Conservation (phyloP, 2,888 invertebrate genomes). For the Sminthurides aquaticus region DNA sequence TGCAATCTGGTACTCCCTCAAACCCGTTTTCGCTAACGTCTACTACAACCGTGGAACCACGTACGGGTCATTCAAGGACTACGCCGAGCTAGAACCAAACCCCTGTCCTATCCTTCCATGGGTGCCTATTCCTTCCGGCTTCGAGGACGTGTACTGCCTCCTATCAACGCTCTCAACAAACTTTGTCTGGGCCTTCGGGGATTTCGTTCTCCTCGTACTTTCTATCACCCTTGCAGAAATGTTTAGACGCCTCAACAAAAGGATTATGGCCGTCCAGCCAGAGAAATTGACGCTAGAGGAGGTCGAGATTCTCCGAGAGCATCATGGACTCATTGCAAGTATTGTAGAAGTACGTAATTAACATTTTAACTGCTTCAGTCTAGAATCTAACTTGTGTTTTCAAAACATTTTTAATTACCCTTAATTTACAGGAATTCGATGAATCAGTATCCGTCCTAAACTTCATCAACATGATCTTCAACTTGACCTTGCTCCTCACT, state of each 20-base stretch:
- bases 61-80: not conserved
- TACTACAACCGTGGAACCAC: not conserved
- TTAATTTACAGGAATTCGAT: conserved; percentile 27
- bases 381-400: conserved; percentile 39
- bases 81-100: not conserved
- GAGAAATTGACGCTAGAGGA: conserved; percentile 22
- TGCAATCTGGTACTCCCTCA: conserved; percentile 22
- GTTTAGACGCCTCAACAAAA: conserved; percentile 20
- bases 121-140: conserved; percentile 9
- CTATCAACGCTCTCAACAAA: conserved; percentile 29
- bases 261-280: conserved; percentile 24
- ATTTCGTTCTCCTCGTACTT: conserved; percentile 26
- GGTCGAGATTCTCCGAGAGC: conserved; percentile 31
- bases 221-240: conserved; percentile 25
- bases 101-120: not conserved
- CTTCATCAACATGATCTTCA: conserved; percentile 25
- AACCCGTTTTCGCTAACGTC: conserved; percentile 24
- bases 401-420: too few relatives aligned
- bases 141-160: conserved; percentile 26
- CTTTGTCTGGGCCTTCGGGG: conserved; percentile 31
- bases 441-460: conserved; percentile 27
- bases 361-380: conserved; percentile 15
- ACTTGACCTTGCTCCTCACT: conserved; percentile 24
- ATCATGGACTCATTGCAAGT: conserved; percentile 30
- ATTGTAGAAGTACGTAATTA: conserved; percentile 22